Base-by-base conservation (phyloP, 2,888 invertebrate genomes). In the Apoderus coryli region DNA sequence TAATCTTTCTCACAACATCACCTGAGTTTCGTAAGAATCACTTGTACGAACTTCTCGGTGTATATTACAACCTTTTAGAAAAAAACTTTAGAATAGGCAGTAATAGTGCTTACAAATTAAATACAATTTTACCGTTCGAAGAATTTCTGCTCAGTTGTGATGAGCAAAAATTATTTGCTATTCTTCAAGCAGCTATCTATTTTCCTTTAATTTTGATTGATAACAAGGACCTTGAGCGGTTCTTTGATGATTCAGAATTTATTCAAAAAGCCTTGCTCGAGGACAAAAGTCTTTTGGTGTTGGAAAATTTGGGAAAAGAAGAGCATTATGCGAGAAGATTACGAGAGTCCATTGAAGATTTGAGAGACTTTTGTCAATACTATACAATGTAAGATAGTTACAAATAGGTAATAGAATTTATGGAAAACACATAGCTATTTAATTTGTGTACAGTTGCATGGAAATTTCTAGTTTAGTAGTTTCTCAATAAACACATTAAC, bases 141-240 rank as follows among this genome's bases (percentile, higher is more conserved):
- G 43, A 50, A 10, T 55, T 55, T 35, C 25, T 54, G 30, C 39
- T 46, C 5, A 55, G 53, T 27, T 53, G 53, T 28, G 49, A 53
- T 37, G 46, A 51, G 27, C 47, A 50, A 23, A 53, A 50, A 37
- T 26, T 45, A 4, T 50, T 52, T 34, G 52, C 47, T 3, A 41
- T 52, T 29, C 33, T 52, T 5, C 45, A 49, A 33, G 41, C 47
- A 3, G 52, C 46, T 2, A 43, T 43, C 14, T 51, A 50, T 38
- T 44, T 48, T 38, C 54, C 53, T n/a, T 36, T 54, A 15, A 46
- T 51, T 31, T 39, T 53, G 12, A 25, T 31, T 10, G 14, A 33
- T 4, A 24, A 23, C 19, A 36, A 46, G 10, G 32, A 31, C 14
- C 28, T 52, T 4, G 41, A 46, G 27, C 31, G 42, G 4, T 46